Evolutionary conservation across 2,797 vertebrate genomes (phyloP).

Genomic region (Oreortyx pictus): DNA sequence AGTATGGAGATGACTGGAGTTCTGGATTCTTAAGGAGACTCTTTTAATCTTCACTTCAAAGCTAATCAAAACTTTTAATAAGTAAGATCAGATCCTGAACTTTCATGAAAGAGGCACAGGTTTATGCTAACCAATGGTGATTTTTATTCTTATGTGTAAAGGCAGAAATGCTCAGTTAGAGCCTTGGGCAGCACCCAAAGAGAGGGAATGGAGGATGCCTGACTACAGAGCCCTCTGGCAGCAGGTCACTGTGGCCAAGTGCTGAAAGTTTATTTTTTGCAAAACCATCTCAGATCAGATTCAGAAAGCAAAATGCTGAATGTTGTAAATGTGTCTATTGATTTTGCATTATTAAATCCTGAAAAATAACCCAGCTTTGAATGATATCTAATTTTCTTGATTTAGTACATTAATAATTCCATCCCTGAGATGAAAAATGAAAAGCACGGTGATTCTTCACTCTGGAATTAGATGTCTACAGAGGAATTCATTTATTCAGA

Average conservation of each 20-base stretch:
- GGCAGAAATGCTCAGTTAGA: neutral
- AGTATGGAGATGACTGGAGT: neutral
- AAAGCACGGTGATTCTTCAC: neutral
- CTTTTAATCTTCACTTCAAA: neutral
- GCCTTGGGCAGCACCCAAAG: neutral
- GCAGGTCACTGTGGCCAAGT: neutral
- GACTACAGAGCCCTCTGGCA: neutral
- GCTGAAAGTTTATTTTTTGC: neutral
- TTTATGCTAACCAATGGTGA: neutral
- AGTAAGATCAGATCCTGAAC: neutral
- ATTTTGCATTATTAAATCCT: constrained; percentile 51
- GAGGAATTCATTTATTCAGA: neutral
- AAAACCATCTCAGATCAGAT: neutral
- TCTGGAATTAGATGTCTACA: constrained; percentile 1
- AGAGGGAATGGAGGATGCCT: neutral
- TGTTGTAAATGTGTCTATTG: constrained; percentile 42
- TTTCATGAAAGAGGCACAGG: neutral
- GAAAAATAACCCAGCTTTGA: constrained; percentile 44
- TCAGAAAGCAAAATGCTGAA: constrained; percentile 4
- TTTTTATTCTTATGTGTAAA: neutral
- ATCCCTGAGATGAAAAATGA: neutral
- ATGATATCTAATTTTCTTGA: constrained; percentile 27
- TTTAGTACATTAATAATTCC: constrained; percentile 32
- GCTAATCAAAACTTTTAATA: neutral
- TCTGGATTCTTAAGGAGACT: neutral